Evolutionary conservation across 2,888 invertebrate species (phyloP), one percentile per base, ranked within the genome.

Genomic region (Mechanitis messenoides): DNA sequence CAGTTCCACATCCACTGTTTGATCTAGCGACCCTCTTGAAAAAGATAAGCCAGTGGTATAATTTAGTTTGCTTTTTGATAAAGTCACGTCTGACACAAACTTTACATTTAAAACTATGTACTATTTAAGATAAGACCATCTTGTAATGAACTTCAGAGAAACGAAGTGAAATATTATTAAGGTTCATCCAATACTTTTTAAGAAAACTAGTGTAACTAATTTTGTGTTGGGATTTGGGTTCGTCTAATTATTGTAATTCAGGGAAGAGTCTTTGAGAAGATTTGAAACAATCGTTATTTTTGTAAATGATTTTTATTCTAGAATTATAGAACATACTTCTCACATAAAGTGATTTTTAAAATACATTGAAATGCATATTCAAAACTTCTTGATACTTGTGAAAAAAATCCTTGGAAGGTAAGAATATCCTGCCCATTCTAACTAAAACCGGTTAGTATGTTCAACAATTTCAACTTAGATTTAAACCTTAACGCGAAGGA

Each of bases 1-100:
- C 83, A 72, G 82, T 72, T 71, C 68, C 66, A 71, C 79, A 82
- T 84, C 84, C 71, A 69, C 68, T 85, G 80, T 86, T 85, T 83
- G 79, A 74, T 75, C 75, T 80, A 78, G 78, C 75, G 72, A 73
- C 69, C 71, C 71, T 62, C 55, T 59, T 50, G 61, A 68, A 68
- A 67, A 45, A 65, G 70, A 71, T 71, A 71, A 67, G 63, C 55
- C 46, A 45, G 63, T 64, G 61, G 64, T 65, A 57, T 57, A 47
- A 61, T 61, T 54, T 55, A 55, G 65, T 63, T 58, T 63, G 56
- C 56, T 53, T 59, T 63, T 33, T 53, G 68, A 65, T 68, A 68
- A 50, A 50, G 31, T 50, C 31, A 5, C 28, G 31, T 50, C 50
- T n/a, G n/a, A 50, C 28, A 50, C 50, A 50, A 31, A 50, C 9